Evolutionary conservation across 2,113 vertebrate genomes (phyloP).

Genomic region (Tragelaphus imberbis): DNA sequence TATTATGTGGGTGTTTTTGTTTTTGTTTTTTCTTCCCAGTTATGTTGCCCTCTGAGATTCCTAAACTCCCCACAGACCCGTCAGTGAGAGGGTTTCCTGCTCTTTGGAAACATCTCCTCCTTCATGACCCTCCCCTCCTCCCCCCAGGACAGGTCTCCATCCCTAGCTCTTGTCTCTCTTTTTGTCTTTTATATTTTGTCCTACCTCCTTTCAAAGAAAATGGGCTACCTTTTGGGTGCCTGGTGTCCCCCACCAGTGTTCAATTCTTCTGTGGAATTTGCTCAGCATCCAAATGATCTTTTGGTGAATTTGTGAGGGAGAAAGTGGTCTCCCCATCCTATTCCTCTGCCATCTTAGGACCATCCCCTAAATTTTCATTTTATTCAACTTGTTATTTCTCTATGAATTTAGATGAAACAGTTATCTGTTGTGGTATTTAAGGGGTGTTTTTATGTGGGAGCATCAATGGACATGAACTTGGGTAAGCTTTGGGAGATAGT

Average conservation of each 20-base stretch:
- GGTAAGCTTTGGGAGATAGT: background rate
- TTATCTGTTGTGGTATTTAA: background rate
- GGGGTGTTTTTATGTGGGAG: background rate
- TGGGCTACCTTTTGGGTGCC: background rate
- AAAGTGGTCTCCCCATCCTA: background rate
- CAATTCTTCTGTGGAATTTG: background rate
- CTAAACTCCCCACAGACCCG: background rate
- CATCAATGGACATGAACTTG: background rate
- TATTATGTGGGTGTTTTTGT: background rate
- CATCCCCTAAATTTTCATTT: background rate
- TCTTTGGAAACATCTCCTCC: background rate
- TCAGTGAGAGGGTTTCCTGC: background rate
- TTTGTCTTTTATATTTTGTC: background rate
- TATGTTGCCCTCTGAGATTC: background rate
- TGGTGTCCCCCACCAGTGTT: background rate
- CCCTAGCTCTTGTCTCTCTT: background rate
- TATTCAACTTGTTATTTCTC: background rate
- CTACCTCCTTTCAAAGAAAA: background rate
- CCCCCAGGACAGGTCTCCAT: accelerated
- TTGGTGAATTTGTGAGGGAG: background rate
- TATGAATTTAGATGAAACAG: background rate
- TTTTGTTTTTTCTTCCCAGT: background rate
- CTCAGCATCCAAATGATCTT: background rate
- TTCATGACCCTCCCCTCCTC: background rate
- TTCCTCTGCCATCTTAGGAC: background rate